These are phyloP conservation scores for Crotalus viridis DNA, from an alignment of 2,113 vertebrate genomes.

Conservation along the genomic window DNA sequence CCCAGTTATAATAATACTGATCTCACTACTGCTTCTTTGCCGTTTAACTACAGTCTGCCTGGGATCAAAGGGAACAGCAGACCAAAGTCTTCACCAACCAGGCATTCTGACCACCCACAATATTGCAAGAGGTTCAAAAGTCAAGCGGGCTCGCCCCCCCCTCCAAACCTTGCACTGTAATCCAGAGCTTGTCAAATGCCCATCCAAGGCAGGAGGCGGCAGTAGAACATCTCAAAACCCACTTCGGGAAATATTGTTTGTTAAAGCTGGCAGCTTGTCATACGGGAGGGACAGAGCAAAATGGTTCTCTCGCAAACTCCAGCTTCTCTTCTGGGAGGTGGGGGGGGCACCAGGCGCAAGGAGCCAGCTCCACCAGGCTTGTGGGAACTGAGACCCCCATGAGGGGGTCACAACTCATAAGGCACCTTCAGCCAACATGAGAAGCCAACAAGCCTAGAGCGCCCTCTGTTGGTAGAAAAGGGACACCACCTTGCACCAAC, in stretches of 20 bases:
- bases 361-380: background rate
- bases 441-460: background rate
- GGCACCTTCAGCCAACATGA: background rate
- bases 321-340: background rate
- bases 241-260: background rate
- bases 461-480: slow-evolving; percentile 1
- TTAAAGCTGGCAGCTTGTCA: background rate
- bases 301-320: background rate
- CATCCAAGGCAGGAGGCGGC: background rate
- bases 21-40: background rate
- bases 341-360: background rate
- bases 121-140: background rate
- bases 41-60: background rate
- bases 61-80: background rate
- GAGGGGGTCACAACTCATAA: background rate
- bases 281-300: background rate
- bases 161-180: background rate
- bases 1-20: background rate
- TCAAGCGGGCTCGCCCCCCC: background rate
- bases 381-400: background rate
- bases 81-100: background rate
- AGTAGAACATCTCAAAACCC: background rate
- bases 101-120: background rate
- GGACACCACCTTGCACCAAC: background rate
- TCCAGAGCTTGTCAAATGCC: background rate